phyloP scores from a whole-genome alignment of 2,113 vertebrate genomes.

The Larimichthys polyactis region DNA sequence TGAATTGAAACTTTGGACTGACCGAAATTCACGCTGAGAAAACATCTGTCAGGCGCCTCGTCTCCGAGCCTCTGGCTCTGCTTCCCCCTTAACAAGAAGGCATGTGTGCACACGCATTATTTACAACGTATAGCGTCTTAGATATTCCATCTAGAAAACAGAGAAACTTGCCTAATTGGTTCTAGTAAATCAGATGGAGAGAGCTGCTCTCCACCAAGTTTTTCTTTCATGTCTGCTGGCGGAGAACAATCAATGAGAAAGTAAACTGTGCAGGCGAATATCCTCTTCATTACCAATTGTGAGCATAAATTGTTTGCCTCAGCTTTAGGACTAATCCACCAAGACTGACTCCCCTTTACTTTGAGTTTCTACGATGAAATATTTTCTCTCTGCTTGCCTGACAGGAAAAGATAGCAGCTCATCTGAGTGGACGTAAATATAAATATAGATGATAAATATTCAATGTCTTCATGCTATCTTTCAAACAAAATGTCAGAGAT shows the following conservation, averaged over 20 bases:
- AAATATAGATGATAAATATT: constrained; percentile 29
- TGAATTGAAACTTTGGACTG: constrained; percentile 3
- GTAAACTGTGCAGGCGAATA: constrained; percentile 28
- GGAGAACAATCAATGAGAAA: constrained; percentile 24
- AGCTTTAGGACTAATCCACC: constrained; percentile 53
- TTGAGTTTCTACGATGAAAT: constrained; percentile 38
- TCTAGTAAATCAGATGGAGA: constrained; percentile 23
- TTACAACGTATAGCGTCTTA: constrained; percentile 13
- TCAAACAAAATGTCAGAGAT: constrained; percentile 4
- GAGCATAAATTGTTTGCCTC: constrained; percentile 42
- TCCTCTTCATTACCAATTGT: constrained; percentile 49
- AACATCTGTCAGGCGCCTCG: constrained; percentile 31
- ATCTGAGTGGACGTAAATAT: constrained; percentile 9
- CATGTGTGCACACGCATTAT: constrained; percentile 12
- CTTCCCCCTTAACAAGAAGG: constrained; percentile 28
- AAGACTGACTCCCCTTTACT: constrained; percentile 9
- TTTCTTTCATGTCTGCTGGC: constrained; percentile 21
- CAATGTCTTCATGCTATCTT: constrained; percentile 5
- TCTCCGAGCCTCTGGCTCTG: constrained; percentile 10
- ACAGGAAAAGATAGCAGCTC: constrained; percentile 23
- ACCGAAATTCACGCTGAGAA: constrained; percentile 2
- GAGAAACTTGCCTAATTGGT: constrained; percentile 15
- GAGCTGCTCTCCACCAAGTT: constrained; percentile 1
- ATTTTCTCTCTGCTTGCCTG: constrained; percentile 20
- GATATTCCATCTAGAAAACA: neutral